phyloP scores from a whole-genome alignment of 1,140 invertebrate species.

The Rhagoletis zephyria region DNA sequence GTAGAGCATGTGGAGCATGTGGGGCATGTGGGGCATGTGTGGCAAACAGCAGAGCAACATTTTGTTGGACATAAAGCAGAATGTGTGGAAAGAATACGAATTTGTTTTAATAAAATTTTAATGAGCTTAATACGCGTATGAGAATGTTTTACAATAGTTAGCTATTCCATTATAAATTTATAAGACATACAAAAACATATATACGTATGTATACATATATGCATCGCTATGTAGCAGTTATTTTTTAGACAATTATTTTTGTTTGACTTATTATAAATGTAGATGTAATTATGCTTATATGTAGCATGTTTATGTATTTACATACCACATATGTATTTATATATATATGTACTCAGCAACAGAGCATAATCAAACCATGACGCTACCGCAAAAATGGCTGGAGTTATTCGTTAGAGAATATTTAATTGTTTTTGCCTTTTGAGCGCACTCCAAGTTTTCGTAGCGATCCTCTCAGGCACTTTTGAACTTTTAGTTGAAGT shows the following conservation, averaged over 20 bases:
- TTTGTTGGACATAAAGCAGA: not conserved
- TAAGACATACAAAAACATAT: not conserved
- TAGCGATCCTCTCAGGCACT: not conserved
- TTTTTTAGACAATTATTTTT: not conserved
- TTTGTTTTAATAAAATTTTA: slow-evolving; percentile 1
- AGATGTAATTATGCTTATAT: too few species aligned
- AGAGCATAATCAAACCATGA: too few species aligned
- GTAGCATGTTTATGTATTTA: too few species aligned
- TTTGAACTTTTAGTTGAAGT: not conserved
- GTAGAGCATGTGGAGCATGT: not conserved
- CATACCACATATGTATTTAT: too few species aligned
- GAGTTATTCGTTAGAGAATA: not conserved
- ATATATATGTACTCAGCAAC: too few species aligned
- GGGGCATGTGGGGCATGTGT: slow-evolving; percentile 20
- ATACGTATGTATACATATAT: not conserved
- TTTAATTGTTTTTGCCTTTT: not conserved
- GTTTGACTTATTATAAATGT: too few species aligned
- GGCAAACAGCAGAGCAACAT: not conserved
- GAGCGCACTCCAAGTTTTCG: not conserved
- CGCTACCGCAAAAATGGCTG: too few species aligned
- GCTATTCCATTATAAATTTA: not conserved
- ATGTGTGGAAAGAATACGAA: not conserved
- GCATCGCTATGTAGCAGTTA: not conserved
- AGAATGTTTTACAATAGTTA: not conserved
- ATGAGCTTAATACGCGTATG: not conserved